These are phyloP conservation scores for Tetraodon nigroviridis DNA, from an alignment of 2,113 vertebrate species.

Conservation along the genomic window DNA sequence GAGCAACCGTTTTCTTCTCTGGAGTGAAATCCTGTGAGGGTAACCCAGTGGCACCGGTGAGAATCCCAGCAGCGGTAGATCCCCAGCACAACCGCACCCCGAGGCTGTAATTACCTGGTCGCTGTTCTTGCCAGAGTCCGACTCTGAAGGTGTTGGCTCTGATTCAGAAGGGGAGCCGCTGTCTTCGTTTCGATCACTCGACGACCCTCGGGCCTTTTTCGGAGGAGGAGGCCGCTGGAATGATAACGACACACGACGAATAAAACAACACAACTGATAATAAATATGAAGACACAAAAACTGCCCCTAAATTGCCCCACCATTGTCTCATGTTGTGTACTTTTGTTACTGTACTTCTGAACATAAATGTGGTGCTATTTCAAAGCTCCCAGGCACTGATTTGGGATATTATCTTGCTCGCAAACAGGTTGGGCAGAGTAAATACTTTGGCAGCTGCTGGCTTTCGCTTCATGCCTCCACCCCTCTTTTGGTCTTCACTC, in stretches of 20 bases:
- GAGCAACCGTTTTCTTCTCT: slow-evolving; percentile 81
- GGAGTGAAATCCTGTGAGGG: slow-evolving; percentile 87
- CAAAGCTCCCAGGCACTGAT: too few species aligned
- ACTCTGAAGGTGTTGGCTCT: slow-evolving; percentile 86
- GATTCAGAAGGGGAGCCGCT: slow-evolving; percentile 86
- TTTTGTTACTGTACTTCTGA: neutral
- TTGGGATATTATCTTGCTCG: too few species aligned
- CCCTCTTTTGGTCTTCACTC: slow-evolving; percentile 78
- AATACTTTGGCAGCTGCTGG: slow-evolving; percentile 68
- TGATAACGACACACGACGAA: neutral
- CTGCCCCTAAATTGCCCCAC: neutral
- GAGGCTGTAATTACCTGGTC: slow-evolving; percentile 79
- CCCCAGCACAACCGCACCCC: neutral
- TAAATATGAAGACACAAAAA: neutral
- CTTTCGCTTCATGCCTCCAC: slow-evolving; percentile 67
- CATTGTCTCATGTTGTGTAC: neutral
- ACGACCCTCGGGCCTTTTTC: slow-evolving; percentile 84
- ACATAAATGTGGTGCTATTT: neutral
- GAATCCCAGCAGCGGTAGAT: neutral
- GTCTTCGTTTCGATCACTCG: slow-evolving; percentile 83
- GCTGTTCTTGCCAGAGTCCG: slow-evolving; percentile 90
- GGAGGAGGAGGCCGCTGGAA: slow-evolving; percentile 52
- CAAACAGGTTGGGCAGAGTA: too few species aligned
- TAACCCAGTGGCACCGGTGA: neutral
- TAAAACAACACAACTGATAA: neutral